Evolutionary conservation across 2,888 invertebrate genomes (phyloP).

Genomic region (Linnaemya vulpina): DNA sequence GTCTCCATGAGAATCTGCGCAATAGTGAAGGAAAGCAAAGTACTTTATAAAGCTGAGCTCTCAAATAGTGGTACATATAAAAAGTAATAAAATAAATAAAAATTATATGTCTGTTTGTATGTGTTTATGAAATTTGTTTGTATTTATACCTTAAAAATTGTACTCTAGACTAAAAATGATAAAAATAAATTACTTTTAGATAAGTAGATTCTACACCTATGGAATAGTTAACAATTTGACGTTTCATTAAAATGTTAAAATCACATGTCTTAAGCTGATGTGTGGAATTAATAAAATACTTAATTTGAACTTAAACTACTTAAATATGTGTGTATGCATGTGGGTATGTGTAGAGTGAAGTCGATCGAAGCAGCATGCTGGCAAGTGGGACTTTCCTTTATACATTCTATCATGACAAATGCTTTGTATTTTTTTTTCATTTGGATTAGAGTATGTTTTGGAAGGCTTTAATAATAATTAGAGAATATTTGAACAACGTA

Average conservation of each 20-base stretch:
- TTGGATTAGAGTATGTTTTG: conserved; percentile 36
- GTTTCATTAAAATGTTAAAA: conserved; percentile 54
- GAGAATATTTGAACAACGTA: conserved; percentile 79
- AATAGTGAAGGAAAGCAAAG: too few species aligned
- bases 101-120: background rate
- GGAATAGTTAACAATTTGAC: conserved; percentile 69
- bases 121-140: background rate
- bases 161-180: conserved; percentile 30
- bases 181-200: conserved; percentile 45
- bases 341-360: background rate
- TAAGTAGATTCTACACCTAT: conserved; percentile 57
- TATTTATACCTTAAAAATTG: background rate
- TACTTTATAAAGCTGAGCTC: too few species aligned
- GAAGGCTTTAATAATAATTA: conserved; percentile 69
- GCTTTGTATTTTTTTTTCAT: background rate
- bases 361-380: conserved; percentile 13
- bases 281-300: conserved; percentile 57
- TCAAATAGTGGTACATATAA: too few species aligned
- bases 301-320: conserved; percentile 59
- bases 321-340: too few species aligned
- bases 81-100: too few species aligned
- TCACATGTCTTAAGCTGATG: conserved; percentile 36
- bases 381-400: conserved; percentile 34
- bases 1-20: too few species aligned
- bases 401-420: background rate